Conservation (phyloP, 1,140 invertebrate genomes). For the Meloidogyne chitwoodi region DNA sequence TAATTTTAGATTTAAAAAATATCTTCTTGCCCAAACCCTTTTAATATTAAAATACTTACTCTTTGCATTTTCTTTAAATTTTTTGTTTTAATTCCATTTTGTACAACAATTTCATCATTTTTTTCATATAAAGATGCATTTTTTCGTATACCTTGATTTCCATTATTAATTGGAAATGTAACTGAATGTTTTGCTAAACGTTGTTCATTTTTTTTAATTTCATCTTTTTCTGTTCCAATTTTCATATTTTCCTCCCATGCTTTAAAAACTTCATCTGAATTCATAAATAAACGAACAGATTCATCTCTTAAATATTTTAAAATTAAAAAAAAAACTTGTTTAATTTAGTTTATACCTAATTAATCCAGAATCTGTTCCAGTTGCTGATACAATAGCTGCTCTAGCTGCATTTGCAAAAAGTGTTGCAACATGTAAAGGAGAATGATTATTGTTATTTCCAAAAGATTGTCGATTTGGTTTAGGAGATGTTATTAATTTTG, state of each 20-base stretch:
- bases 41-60: not conserved
- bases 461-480: not conserved
- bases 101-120: not conserved
- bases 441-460: not conserved
- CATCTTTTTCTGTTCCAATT: not conserved
- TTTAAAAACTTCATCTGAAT: constrained; percentile 31
- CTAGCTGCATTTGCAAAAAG: constrained; percentile 19
- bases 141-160: constrained; percentile 3
- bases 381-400: constrained; percentile 6
- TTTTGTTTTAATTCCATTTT: not conserved
- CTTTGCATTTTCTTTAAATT: constrained; percentile 4
- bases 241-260: constrained; percentile 26
- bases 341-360: not conserved
- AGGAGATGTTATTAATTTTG: not conserved
- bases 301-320: constrained; percentile 18
- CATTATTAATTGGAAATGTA: not conserved
- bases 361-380: constrained; percentile 4
- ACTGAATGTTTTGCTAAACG: not conserved
- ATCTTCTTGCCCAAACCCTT: not conserved
- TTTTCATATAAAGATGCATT: constrained; percentile 17
- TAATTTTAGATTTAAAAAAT: not conserved
- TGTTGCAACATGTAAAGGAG: constrained; percentile 21
- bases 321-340: not conserved
- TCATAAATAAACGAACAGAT: constrained; percentile 28
- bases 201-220: not conserved